These are phyloP conservation scores for Tridacna crocea DNA, from an alignment of 2,888 invertebrate genomes.

Conservation along the genomic window DNA sequence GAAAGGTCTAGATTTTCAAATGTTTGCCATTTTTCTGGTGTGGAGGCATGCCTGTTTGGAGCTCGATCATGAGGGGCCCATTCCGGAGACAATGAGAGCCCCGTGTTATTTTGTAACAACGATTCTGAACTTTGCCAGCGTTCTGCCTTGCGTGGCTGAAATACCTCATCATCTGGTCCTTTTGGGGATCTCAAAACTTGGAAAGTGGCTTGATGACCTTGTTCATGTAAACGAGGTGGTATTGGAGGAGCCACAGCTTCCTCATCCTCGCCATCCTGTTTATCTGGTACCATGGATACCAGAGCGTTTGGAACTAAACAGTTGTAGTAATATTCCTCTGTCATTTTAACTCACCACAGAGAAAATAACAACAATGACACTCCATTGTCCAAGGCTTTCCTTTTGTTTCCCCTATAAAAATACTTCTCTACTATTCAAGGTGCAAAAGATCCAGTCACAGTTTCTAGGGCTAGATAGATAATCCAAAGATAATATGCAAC, in stretches of 20 bases:
- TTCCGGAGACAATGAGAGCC: not conserved
- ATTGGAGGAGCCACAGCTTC: conserved; percentile 29
- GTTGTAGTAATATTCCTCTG: conserved; percentile 53
- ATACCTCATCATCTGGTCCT: conserved; percentile 17
- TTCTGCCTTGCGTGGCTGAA: not conserved
- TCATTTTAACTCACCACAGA: conserved; percentile 33
- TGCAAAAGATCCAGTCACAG: too few relatives aligned
- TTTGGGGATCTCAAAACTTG: conserved; percentile 19
- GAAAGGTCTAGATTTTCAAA: conserved; percentile 15
- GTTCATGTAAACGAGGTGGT: conserved; percentile 34
- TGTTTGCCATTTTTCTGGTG: conserved; percentile 24
- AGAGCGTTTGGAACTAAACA: conserved; percentile 51
- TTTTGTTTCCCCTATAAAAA: not conserved
- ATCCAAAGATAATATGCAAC: not conserved
- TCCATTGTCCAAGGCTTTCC: not conserved
- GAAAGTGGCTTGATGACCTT: not conserved
- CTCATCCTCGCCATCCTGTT: not conserved
- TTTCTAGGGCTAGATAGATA: not conserved
- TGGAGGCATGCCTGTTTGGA: conserved; percentile 6
- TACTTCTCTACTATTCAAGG: too few relatives aligned
- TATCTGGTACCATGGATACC: conserved; percentile 15
- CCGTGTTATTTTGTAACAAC: not conserved
- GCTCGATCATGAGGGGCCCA: conserved; percentile 7
- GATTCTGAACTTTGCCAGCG: conserved; percentile 18
- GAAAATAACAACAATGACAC: not conserved